Evolutionary conservation across 2,113 vertebrate genomes (phyloP), one percentile per base, ranked within the genome.

Genomic region (Phoenicopterus ruber): DNA sequence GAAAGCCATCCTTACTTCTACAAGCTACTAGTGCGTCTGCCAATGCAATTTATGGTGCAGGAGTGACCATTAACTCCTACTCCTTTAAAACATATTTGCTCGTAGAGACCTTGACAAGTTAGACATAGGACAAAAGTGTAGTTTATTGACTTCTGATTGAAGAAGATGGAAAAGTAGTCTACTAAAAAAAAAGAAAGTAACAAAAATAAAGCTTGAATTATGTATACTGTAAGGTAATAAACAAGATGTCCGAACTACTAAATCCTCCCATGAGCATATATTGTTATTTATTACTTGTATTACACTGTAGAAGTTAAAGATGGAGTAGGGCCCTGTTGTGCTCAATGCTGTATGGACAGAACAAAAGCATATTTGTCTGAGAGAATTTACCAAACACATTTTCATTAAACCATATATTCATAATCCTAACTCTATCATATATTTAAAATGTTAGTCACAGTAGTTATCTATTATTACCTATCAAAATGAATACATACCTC

Each of bases 141-240:
- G 89, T 98, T 97, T 98, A 97, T 97, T 98, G 96, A 97, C 94
- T 98, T 97, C 85, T 97, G 96, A 95, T 97, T 97, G 94, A 98
- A 96, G 93, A 98, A 98, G 93, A 98, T 97, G 94, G 96, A 97
- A 98, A 97, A 95, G 79, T 96, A 94, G 96, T 96, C 96, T 86
- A 80, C 77, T 29, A 20, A 82, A 81, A 88, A 96, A 95, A 91
- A 92, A 93, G 92, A 95, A 50, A 96, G 66, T 91, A 93, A 96
- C 94, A 96, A 97, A 98, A 98, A 94, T 96, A 95, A 96, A 96
- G 22, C 62, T 94, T 98, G 96, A 96, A 90, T 97, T 91, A 97
- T 92, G 63, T 80, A 87, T 97, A 54, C 70, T 94, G 88, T 94
- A 94, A 96, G 92, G 61, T 95, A 94, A 97, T 96, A 95, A 96